phyloP scores from a whole-genome alignment of 1,140 invertebrate species.

The Brachionus calyciflorus region DNA sequence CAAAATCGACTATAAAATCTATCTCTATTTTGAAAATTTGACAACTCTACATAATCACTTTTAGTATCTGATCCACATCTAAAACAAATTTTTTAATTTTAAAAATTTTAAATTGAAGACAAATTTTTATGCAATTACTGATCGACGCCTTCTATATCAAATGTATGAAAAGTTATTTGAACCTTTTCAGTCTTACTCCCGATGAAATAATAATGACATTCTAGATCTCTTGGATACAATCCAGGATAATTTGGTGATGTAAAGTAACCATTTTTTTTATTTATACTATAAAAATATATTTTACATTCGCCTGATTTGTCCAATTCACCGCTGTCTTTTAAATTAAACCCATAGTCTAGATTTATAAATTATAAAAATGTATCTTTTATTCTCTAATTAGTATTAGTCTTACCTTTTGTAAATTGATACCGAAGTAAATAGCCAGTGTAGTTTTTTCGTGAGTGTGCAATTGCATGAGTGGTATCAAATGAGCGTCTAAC shows the following conservation, averaged over 20 bases:
- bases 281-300: conserved; percentile 64
- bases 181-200: conserved; percentile 83
- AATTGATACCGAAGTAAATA: conserved; percentile 39
- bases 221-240: conserved; percentile 91
- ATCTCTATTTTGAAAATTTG: conserved; percentile 81
- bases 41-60: conserved; percentile 90
- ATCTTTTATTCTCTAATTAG: background rate
- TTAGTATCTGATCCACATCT: conserved; percentile 81
- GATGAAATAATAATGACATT: conserved; percentile 86
- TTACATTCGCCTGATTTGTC: background rate
- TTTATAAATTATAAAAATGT: too few relatives aligned
- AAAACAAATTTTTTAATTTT: conserved; percentile 51
- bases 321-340: conserved; percentile 13
- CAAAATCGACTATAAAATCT: conserved; percentile 80
- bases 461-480: background rate
- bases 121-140: background rate
- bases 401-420: background rate
- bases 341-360: conserved; percentile 34
- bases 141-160: conserved; percentile 77
- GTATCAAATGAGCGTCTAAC: background rate
- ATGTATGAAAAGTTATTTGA: conserved; percentile 92
- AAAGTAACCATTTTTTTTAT: conserved; percentile 75
- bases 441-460: conserved; percentile 31
- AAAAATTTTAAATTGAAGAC: background rate
- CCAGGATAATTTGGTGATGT: conserved; percentile 97